Evolutionary conservation across 2,113 vertebrate species (phyloP), one percentile per base, ranked within the genome.

Genomic region (Nerophis lumbriciformis): DNA sequence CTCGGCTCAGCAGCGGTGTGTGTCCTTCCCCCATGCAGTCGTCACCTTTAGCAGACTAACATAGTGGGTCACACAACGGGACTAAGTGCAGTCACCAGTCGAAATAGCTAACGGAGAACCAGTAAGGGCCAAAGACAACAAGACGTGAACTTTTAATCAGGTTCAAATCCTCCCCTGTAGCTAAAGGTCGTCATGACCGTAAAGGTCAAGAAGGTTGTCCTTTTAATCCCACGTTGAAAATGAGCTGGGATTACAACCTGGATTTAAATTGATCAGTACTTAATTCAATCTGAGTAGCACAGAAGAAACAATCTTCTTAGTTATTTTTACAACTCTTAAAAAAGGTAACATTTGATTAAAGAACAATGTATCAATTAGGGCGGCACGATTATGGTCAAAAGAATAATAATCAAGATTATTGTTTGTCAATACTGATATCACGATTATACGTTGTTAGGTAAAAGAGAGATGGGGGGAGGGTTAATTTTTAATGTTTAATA

Each of bases 41-140:
- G 75, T 86, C 82, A 87, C 87, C 87, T 87, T 75, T 80, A 81
- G 79, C 39, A 70, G 71, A 81, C 73, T 69, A 51, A 84, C 81
- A 81, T 66, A 50, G 73, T 57, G 5, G 75, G 82, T 83, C 84
- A 87, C 76, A 60, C 59, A 54, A 79, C 76, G 66, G 68, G 80
- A 84, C 77, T 28, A 28, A 74, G 77, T 47, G 49, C 65, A 59
- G 71, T 59, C 53, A 71, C 68, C 52, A 62, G 72, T 58, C 75
- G 72, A 73, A 85, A 83, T 77, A 82, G 59, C 70, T 77, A 71
- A 72, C 59, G 63, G 53, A 72, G 62, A 60, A 60, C 63, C 4
- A 13, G 62, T 48, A 15, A 75, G 58, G 59, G 67, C 74, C 71
- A 71, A 72, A 78, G 80, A 81, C 71, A 82, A 78, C 56, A 74